Evolutionary conservation across 1,140 invertebrate genomes (phyloP).

Genomic region (Parasteatoda tepidariorum): DNA sequence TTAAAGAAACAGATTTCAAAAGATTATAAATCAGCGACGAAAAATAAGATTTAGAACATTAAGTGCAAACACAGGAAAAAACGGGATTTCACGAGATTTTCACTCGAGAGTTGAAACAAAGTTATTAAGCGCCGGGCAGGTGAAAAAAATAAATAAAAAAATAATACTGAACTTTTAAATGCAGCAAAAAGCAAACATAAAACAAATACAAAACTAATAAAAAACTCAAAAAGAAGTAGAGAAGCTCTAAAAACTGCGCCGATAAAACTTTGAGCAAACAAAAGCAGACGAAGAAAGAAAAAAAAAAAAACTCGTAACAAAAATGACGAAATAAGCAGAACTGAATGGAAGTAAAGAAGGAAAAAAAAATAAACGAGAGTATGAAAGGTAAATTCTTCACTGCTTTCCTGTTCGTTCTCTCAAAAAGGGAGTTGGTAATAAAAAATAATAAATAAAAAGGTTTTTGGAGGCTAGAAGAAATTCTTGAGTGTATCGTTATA

Average conservation of each 20-base stretch:
- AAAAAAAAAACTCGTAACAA: slow-evolving; percentile 17
- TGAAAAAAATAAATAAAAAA: background rate
- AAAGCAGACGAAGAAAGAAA: background rate
- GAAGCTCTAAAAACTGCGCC: slow-evolving; percentile 14
- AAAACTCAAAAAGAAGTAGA: background rate
- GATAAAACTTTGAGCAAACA: slow-evolving; percentile 47
- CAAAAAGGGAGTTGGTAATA: background rate
- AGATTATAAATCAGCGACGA: no score
- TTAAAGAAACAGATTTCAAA: no score
- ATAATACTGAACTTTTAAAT: background rate
- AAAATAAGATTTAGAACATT: no score
- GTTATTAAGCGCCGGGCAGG: background rate
- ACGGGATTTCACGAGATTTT: background rate
- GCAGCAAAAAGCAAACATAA: slow-evolving; percentile 11
- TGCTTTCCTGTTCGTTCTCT: background rate
- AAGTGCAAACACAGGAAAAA: background rate
- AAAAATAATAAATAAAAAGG: background rate
- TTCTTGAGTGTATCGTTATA: background rate
- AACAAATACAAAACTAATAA: background rate
- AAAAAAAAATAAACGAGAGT: background rate
- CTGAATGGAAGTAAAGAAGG: background rate
- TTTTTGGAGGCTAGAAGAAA: background rate
- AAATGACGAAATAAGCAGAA: slow-evolving; percentile 20
- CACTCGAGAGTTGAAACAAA: slow-evolving; percentile 1
- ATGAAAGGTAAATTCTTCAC: background rate